These are phyloP conservation scores for Morelia viridis DNA, from an alignment of 2,797 vertebrate species.

Conservation along the genomic window DNA sequence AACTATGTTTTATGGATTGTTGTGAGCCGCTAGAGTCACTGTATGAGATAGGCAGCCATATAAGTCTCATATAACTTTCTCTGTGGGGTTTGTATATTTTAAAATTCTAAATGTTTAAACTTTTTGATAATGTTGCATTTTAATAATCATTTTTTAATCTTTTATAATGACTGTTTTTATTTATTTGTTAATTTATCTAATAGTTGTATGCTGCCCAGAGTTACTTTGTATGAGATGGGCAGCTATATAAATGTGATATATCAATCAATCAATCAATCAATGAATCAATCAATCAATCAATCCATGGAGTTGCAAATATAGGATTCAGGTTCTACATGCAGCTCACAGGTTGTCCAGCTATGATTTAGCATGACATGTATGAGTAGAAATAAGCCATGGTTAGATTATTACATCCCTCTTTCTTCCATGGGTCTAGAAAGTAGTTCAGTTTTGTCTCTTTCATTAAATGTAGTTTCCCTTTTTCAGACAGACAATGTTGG, in stretches of 20 bases:
- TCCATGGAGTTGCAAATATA: background rate
- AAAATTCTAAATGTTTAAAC: no score
- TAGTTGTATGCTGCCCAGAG: background rate
- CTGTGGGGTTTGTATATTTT: no score
- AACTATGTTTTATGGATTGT: background rate
- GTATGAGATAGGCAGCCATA: background rate
- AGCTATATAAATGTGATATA: no score
- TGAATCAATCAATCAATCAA: no score
- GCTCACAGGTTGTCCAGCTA: background rate
- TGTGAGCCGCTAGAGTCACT: background rate
- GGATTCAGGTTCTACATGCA: background rate
- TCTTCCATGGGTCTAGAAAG: background rate
- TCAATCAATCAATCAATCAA: background rate
- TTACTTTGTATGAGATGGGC: background rate
- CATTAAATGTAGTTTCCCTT: background rate
- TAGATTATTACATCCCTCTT: background rate
- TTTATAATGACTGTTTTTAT: no score
- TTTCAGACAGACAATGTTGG: background rate
- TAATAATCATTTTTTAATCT: no score
- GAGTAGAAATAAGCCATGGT: background rate
- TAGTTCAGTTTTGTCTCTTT: background rate
- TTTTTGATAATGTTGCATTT: no score
- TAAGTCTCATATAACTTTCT: no score
- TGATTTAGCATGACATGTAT: background rate
- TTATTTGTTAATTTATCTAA: no score